Evolutionary conservation across 2,113 vertebrate genomes (phyloP).

Genomic region (Barnardius zonarius): DNA sequence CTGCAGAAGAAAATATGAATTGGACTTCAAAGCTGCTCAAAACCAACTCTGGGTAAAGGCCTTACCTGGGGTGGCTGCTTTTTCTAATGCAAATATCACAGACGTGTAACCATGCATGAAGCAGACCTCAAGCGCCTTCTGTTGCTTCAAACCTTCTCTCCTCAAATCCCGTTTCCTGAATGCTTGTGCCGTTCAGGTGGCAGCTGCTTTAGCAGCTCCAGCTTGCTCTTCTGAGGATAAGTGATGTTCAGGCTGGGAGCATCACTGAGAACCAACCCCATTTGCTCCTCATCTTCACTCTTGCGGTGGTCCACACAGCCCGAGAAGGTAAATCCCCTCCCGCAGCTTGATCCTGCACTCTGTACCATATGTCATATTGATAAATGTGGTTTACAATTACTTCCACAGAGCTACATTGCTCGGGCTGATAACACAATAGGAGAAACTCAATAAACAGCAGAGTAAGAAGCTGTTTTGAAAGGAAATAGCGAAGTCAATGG

Average conservation of each 20-base stretch:
- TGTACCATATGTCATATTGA: neutral
- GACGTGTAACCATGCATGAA: neutral
- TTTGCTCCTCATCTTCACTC: neutral
- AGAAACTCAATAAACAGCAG: neutral
- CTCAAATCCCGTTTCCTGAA: neutral
- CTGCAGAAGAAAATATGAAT: neutral
- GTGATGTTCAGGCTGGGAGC: neutral
- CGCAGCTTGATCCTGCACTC: accelerated
- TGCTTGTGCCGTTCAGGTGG: neutral
- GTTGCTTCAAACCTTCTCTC: neutral
- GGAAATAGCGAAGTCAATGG: neutral
- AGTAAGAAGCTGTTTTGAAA: neutral
- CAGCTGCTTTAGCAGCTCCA: neutral
- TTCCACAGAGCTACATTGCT: neutral
- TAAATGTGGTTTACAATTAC: neutral
- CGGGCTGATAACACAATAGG: neutral
- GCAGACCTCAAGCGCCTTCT: neutral
- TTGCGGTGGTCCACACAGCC: neutral
- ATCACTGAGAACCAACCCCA: neutral
- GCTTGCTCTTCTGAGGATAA: neutral
- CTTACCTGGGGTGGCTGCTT: neutral
- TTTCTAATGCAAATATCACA: constrained; percentile 21
- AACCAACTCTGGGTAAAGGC: neutral
- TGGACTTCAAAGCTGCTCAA: neutral
- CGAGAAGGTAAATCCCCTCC: neutral